Conservation (phyloP, 2,797 vertebrate genomes). For the Spatula clypeata region DNA sequence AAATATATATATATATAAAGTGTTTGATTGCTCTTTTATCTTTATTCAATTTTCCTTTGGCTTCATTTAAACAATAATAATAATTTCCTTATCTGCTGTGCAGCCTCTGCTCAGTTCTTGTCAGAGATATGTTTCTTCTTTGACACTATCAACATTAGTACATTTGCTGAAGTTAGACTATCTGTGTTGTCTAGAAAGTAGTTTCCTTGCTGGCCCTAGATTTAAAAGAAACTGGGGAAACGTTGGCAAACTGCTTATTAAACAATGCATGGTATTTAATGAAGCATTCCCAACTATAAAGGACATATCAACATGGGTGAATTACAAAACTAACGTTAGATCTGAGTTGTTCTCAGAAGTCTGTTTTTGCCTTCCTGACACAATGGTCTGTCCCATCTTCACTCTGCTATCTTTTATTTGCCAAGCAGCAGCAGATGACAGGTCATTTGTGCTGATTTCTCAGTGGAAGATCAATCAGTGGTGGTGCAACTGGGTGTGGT, state of each 20-base stretch:
- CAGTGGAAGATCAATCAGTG: conserved; percentile 58
- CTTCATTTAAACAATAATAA: conserved; percentile 67
- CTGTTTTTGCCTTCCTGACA: conserved; percentile 9
- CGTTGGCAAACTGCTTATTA: conserved; percentile 39
- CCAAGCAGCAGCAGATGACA: conserved; percentile 51
- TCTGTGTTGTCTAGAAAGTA: conserved; percentile 36
- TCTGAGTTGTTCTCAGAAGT: background rate
- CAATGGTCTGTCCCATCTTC: conserved; percentile 10
- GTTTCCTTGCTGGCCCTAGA: conserved; percentile 56
- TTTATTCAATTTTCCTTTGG: conserved; percentile 68
- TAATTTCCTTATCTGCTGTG: conserved; percentile 73
- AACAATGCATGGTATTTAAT: conserved; percentile 42
- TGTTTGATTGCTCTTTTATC: conserved; percentile 75
- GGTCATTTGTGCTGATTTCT: conserved; percentile 39
- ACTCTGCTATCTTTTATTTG: background rate
- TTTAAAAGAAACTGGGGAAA: conserved; percentile 52
- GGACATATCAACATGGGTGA: background rate
- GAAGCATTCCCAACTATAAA: conserved; percentile 35
- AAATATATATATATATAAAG: conserved; percentile 15
- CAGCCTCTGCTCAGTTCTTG: conserved; percentile 49
- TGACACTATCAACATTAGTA: conserved; percentile 66
- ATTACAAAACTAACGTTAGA: conserved; percentile 17
- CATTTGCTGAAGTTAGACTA: conserved; percentile 68
- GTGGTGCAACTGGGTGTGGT: conserved; percentile 34
- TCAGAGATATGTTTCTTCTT: conserved; percentile 65